These are phyloP conservation scores for Cotesia vestalis DNA, from an alignment of 1,140 invertebrate genomes.

Conservation along the genomic window DNA sequence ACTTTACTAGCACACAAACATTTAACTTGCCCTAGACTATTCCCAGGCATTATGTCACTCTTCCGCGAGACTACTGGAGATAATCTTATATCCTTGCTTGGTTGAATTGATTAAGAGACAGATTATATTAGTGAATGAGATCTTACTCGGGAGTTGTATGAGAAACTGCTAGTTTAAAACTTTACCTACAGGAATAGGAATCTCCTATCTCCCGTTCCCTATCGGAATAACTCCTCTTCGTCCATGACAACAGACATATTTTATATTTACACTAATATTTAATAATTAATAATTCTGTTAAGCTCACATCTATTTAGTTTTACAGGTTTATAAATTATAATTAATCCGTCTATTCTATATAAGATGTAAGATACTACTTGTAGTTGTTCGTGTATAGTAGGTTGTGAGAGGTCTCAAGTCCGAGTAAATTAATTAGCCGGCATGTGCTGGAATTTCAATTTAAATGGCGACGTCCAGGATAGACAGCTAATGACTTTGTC, in stretches of 20 bases:
- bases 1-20: not conserved
- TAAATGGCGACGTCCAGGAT: not conserved
- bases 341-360: no score
- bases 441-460: not conserved
- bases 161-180: not conserved
- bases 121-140: conserved; percentile 26
- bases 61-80: conserved; percentile 11
- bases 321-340: no score
- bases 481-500: conserved; percentile 38
- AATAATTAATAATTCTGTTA: not conserved
- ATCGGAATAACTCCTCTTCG: no score
- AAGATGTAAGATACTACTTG: no score
- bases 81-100: conserved; percentile 24
- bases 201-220: no score
- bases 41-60: conserved; percentile 13
- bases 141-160: not conserved
- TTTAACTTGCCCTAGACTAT: conserved; percentile 7
- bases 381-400: no score
- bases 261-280: conserved; percentile 1
- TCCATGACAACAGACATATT: no score
- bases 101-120: conserved; percentile 28
- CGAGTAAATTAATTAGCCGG: conserved; percentile 14
- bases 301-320: no score
- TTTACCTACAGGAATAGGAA: not conserved
- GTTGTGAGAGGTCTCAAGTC: no score